Evolutionary conservation across 1,140 invertebrate species (phyloP), one percentile per base, ranked within the genome.

Genomic region (Holotrichia oblita): DNA sequence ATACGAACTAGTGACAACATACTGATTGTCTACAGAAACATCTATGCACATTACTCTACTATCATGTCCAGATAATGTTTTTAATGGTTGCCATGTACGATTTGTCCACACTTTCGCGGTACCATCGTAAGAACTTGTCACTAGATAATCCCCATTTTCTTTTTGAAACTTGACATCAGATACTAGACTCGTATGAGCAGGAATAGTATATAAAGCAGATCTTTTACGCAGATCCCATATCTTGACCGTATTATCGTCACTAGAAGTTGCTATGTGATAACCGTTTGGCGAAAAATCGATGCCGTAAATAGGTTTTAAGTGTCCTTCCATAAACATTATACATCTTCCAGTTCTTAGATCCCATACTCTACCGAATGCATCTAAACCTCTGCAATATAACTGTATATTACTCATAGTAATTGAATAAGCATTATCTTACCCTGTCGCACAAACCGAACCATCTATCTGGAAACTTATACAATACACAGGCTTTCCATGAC

Each of bases 261-360:
- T 97, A 0, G 96, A 97, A 3, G 98, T 99, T 6, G 95, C 96
- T 77, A 99, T 90, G 80, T 98, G 95, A 86, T 95, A 98, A 0
- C 98, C 98, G 87, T 98, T 96, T 0, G 96, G 95, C 6, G 95
- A 94, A 88, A 98, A 99, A 87, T 97, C 94, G 7, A 96, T 92
- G 0, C 94, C 93, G 80, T 96, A 93, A 55, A 99, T 93, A 8
- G 94, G 91, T 75, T 98, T 96, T n/a, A 98, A 89, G 89, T 99
- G 98, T 0, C 98, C 98, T 87, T 99, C 97, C 87, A 99, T 92
- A 85, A 99, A 99, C 97, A 99, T 99, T 42, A 99, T 94, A 85
- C 98, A 99, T 27, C 98, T 91, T 0, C 98, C 99, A 3, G 97
- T 99, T 73, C 99, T 89, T 64, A 99, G 87, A 88, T 99, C 99